A percentile compares a stretch with the other conserved stretches of the same genome.
Conservation (phyloP, 2,888 invertebrate genomes). For the Cybosia mesomella region DNA sequence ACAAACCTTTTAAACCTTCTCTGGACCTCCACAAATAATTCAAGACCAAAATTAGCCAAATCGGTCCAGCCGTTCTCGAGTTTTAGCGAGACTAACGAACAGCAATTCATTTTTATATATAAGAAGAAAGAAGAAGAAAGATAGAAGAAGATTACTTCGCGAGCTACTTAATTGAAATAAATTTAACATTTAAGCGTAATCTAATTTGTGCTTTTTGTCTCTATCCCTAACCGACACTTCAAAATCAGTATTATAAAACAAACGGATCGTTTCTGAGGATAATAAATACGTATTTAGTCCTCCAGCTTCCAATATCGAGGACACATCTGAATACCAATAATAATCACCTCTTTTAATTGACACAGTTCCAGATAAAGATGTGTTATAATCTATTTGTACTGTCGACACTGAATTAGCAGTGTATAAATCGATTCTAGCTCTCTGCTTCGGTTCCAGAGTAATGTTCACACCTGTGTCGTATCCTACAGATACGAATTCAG, state of each 20-base stretch:
- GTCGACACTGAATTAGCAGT: not conserved
- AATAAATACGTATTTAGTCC: not conserved
- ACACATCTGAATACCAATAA: not conserved
- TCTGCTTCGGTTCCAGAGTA: not conserved
- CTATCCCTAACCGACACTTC: constrained; percentile 1
- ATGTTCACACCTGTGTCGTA: not conserved
- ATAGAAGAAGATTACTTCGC: no score
- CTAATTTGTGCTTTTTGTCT: not conserved
- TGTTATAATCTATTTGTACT: not conserved
- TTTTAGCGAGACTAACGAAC: no score
- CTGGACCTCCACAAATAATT: no score
- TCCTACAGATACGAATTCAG: not conserved
- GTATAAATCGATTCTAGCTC: not conserved
- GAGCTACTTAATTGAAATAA: not conserved
- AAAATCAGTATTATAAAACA: constrained; percentile 9
- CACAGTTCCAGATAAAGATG: not conserved
- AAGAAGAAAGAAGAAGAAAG: no score
- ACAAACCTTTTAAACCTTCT: no score
- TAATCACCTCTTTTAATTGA: not conserved
- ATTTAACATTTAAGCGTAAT: not conserved
- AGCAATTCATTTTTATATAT: no score
- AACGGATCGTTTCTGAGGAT: not conserved
- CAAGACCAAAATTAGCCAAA: no score
- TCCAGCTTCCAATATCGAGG: not conserved
- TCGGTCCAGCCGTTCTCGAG: no score